These are phyloP conservation scores for Mungos mungo DNA, from an alignment of 2,113 vertebrate species.

Conservation along the genomic window DNA sequence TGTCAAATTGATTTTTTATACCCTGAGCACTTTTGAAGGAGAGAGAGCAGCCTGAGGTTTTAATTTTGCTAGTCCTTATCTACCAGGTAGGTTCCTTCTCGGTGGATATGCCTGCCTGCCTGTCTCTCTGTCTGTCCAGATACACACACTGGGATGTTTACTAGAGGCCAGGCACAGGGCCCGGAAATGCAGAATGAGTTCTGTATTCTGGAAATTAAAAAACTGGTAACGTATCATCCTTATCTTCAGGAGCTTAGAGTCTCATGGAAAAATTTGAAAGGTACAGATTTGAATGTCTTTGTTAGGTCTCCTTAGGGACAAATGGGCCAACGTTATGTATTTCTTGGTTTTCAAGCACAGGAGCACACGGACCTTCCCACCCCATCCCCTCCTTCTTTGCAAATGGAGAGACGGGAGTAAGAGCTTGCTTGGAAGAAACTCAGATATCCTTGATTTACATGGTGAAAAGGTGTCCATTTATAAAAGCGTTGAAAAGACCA, in stretches of 20 bases:
- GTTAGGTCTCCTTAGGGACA: not conserved
- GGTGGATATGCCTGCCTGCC: not conserved
- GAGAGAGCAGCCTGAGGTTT: not conserved
- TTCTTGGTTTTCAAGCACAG: not conserved
- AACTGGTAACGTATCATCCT: no score
- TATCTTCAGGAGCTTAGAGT: not conserved
- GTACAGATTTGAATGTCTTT: not conserved
- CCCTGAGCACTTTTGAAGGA: not conserved
- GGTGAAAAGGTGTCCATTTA: not conserved
- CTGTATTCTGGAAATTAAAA: not conserved
- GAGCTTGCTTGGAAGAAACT: not conserved
- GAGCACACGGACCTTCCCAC: not conserved
- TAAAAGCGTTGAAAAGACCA: not conserved
- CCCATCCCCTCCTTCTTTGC: not conserved
- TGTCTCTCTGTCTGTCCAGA: not conserved
- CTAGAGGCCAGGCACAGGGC: not conserved
- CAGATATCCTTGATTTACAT: accelerated
- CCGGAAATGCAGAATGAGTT: not conserved
- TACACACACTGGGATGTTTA: not conserved
- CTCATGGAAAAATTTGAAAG: not conserved
- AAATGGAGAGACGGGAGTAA: not conserved
- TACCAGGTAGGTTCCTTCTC: not conserved
- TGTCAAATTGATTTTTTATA: constrained; percentile 50
- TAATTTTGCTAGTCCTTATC: not conserved
- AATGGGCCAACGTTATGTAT: not conserved